These are phyloP conservation scores for Meloidogyne exigua DNA, from an alignment of 1,140 invertebrate species.

Conservation along the genomic window DNA sequence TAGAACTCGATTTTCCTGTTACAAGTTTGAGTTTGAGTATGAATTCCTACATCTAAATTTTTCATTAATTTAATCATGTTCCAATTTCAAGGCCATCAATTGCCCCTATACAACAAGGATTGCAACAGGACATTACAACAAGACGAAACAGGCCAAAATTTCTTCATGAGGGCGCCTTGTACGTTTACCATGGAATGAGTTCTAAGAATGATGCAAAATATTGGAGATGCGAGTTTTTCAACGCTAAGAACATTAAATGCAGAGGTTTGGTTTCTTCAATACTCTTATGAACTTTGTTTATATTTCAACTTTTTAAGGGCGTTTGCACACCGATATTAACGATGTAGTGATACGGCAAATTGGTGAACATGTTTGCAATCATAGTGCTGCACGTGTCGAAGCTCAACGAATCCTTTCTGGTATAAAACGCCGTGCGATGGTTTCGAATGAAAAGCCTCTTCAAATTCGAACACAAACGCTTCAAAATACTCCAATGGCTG, in stretches of 20 bases:
- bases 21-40: neutral
- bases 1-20: too few species aligned
- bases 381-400: slow-evolving; percentile 12
- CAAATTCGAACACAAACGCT: slow-evolving; percentile 8
- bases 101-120: neutral
- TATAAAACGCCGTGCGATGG: slow-evolving; percentile 4
- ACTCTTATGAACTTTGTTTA: too few species aligned
- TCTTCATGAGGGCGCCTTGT: slow-evolving; percentile 2
- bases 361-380: slow-evolving; percentile 8
- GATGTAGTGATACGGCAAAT: neutral
- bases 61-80: neutral
- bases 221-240: slow-evolving; percentile 23
- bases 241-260: slow-evolving; percentile 12
- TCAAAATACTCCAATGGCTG: slow-evolving; percentile 6
- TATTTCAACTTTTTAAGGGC: neutral
- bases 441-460: slow-evolving; percentile 1
- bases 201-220: slow-evolving; percentile 10
- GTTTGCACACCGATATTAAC: slow-evolving; percentile 12
- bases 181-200: slow-evolving; percentile 18
- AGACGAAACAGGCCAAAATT: slow-evolving; percentile 12
- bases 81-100: neutral
- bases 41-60: too few species aligned
- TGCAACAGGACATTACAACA: slow-evolving; percentile 3
- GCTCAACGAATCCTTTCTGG: slow-evolving; percentile 6
- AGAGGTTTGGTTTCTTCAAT: neutral